Conservation (phyloP, 2,888 invertebrate genomes). For the Oscheius sp. region DNA sequence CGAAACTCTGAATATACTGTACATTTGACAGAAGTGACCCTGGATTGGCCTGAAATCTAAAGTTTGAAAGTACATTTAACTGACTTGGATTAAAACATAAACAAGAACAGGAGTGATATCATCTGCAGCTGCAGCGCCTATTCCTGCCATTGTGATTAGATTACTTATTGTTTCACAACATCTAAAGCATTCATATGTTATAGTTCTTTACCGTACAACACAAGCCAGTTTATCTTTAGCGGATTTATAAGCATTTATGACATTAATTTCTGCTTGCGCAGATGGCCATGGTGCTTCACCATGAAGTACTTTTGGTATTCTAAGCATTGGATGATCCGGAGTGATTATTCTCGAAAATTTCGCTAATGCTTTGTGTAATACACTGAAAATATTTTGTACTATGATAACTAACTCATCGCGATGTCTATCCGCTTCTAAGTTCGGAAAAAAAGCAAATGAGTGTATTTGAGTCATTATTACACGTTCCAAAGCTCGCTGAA, state of each 20-base stretch:
- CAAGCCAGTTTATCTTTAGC: conserved; percentile 50
- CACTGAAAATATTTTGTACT: conserved; percentile 77
- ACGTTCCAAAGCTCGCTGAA: conserved; percentile 85
- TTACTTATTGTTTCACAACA: conserved; percentile 94
- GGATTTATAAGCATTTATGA: conserved; percentile 85
- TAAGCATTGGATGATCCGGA: conserved; percentile 82
- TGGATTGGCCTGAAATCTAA: conserved; percentile 81
- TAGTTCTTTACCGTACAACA: conserved; percentile 38
- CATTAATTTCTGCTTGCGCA: conserved; percentile 87
- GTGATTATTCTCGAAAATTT: conserved; percentile 82
- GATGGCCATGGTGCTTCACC: conserved; percentile 95
- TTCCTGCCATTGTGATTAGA: conserved; percentile 82
- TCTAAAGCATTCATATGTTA: conserved; percentile 73
- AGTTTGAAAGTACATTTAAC: neutral
- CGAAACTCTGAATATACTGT: conserved; percentile 92
- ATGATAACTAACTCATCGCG: conserved; percentile 82
- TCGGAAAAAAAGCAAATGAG: conserved; percentile 91
- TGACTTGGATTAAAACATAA: conserved; percentile 82
- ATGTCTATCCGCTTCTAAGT: conserved; percentile 91
- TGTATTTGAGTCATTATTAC: conserved; percentile 88
- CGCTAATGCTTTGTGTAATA: conserved; percentile 87
- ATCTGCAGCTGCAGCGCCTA: conserved; percentile 80
- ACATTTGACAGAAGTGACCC: conserved; percentile 90
- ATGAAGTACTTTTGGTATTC: conserved; percentile 83
- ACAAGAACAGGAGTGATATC: conserved; percentile 95